Base-by-base conservation (phyloP, 2,797 vertebrate genomes). In the Botia kubotai region DNA sequence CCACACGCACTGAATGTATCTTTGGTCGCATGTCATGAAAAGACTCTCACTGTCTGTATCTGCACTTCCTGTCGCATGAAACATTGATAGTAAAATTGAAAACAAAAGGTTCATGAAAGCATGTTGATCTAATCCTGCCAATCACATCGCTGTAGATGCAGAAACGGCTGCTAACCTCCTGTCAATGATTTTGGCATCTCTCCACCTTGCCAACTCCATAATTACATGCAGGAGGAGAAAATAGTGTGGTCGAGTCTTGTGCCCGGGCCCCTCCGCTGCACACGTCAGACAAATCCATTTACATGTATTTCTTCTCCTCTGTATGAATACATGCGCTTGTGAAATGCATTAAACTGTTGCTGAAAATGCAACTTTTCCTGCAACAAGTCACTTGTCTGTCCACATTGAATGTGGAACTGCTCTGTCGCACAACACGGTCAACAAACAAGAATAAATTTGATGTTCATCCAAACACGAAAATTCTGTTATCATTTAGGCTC, bases 151-250 rank as follows among this genome's bases (percentile, higher is more conserved):
- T 60, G 19, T 29, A 16, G 17, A 52, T 33, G 12, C 19, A 50
- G 12, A 33, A 26, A 70, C n/a, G 14, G 50, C 33, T 77, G 17
- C 57, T 33, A 43, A 71, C 5, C 75, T 77, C 36, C 29, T 21
- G 48, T 6, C 50, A 46, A 10, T n/a, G 4, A 48, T 1, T 58
- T 67, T 79, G 77, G 57, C 57, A 79, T 62, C 3, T 26, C 55
- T 71, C 53, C 57, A 79, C 29, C 67, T 52, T 46, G 26, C 23
- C 65, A 67, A 29, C 65, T 68, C 65, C 14, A 68, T 68, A 68
- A 79, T 71, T 71, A 19, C 55, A 50, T 69, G 21, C 26, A 71
- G 23, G 23, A 62, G 21, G 58, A 62, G 13, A 13, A 62, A 10
- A 6, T 8, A 23, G 55, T 1, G 11, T 2, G 19, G 39, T 43